Percentiles rank a stretch among this genome's conserved stretches.
Conservation (phyloP, 2,113 vertebrate genomes). For the Triplophysa rosa region DNA sequence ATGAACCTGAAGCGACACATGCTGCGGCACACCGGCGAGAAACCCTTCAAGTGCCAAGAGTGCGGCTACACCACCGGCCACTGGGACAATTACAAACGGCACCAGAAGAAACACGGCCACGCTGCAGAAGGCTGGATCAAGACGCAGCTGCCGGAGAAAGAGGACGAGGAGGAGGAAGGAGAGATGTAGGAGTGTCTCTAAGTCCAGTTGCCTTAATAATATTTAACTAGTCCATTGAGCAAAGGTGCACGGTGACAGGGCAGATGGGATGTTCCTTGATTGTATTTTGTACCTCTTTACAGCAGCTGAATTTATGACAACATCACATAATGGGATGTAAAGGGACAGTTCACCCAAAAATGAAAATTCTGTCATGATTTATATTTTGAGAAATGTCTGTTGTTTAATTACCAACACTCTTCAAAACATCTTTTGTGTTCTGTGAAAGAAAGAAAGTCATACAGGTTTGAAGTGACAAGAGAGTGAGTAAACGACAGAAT, state of each 20-base stretch:
- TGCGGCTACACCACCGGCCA: constrained; percentile 96
- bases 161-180: constrained; percentile 53
- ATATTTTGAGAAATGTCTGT: neutral
- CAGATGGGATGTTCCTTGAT: constrained; percentile 1
- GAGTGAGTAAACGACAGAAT: neutral
- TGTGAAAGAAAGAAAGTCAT: too few relatives aligned
- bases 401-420: too few relatives aligned
- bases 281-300: constrained; percentile 10
- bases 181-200: constrained; percentile 43
- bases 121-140: constrained; percentile 83
- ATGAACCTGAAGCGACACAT: constrained; percentile 99
- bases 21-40: constrained; percentile 93
- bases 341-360: neutral
- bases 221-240: neutral
- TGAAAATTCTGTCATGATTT: neutral
- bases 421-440: too few relatives aligned
- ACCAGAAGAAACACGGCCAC: constrained; percentile 95
- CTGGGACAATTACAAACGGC: constrained; percentile 99
- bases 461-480: too few relatives aligned
- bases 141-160: constrained; percentile 65
- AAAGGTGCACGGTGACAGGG: neutral
- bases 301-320: neutral
- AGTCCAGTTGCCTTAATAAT: constrained; percentile 42
- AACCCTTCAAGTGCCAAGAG: constrained; percentile 90
- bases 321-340: neutral